Evolutionary conservation across 2,888 invertebrate genomes (phyloP).

Genomic region (Caenorhabditis plicata): DNA sequence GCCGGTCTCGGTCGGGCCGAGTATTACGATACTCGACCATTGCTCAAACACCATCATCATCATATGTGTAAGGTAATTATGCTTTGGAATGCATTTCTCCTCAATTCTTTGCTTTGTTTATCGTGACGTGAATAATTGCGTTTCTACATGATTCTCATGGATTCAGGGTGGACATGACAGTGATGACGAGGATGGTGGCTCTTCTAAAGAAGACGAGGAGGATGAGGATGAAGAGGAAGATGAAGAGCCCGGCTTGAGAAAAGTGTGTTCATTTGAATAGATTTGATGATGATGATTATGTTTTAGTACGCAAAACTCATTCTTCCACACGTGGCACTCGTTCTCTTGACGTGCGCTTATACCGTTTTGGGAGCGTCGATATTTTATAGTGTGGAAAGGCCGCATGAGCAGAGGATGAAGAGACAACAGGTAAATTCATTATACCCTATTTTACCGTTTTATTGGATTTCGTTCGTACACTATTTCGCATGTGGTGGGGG

Average conservation of each 20-base stretch:
- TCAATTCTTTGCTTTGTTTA: slow-evolving; percentile 1
- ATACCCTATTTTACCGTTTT: too few species aligned
- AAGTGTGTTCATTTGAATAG: slow-evolving; percentile 26
- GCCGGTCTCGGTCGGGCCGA: slow-evolving; percentile 32
- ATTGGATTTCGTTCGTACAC: too few species aligned
- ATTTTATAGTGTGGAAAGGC: slow-evolving; percentile 63
- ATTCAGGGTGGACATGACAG: slow-evolving; percentile 49
- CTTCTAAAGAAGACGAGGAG: slow-evolving; percentile 42
- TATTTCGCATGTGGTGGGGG: too few species aligned
- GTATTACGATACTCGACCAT: slow-evolving; percentile 25
- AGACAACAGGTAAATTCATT: slow-evolving; percentile 31
- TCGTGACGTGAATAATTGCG: background rate
- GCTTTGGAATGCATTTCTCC: slow-evolving; percentile 13
- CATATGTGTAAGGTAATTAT: slow-evolving; percentile 1
- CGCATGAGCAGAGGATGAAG: slow-evolving; percentile 59
- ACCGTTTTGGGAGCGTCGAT: slow-evolving; percentile 62
- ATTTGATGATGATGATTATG: background rate
- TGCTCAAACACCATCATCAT: slow-evolving; percentile 3
- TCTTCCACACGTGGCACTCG: slow-evolving; percentile 65
- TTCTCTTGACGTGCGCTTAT: slow-evolving; percentile 63
- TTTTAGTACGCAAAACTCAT: slow-evolving; percentile 65
- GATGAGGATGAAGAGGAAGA: slow-evolving; percentile 52
- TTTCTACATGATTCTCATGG: background rate
- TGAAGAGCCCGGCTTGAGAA: slow-evolving; percentile 49
- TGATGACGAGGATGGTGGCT: slow-evolving; percentile 40